Evolutionary conservation across 2,113 vertebrate genomes (phyloP).

Genomic region (Raphicerus campestris): DNA sequence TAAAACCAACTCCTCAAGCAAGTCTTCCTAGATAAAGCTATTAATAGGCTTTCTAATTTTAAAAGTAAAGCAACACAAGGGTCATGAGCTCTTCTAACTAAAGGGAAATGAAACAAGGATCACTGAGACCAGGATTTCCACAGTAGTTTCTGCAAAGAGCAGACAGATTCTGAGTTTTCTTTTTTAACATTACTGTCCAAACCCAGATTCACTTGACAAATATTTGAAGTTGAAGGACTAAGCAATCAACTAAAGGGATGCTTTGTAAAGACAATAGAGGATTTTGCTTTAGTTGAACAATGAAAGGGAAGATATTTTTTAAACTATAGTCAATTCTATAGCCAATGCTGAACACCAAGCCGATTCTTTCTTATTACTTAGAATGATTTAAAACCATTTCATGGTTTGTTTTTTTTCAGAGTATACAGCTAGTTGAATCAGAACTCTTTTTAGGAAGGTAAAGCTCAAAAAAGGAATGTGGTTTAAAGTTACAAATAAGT

Average conservation of each 20-base stretch:
- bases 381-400: neutral
- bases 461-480: neutral
- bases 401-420: neutral
- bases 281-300: neutral
- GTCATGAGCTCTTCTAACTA: neutral
- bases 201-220: neutral
- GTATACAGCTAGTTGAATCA: neutral
- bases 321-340: neutral
- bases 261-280: neutral
- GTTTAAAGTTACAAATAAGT: neutral
- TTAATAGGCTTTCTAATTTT: conserved; percentile 40
- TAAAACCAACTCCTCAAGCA: neutral
- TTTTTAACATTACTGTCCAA: neutral
- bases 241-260: neutral
- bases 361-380: neutral
- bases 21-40: neutral
- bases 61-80: conserved; percentile 15
- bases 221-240: neutral
- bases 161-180: neutral
- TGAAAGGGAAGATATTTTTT: neutral
- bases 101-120: conserved; percentile 35
- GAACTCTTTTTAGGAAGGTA: neutral
- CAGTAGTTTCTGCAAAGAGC: neutral
- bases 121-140: neutral
- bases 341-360: neutral